Base-by-base conservation (phyloP, 2,797 vertebrate species). In the Clarias platycephalus region DNA sequence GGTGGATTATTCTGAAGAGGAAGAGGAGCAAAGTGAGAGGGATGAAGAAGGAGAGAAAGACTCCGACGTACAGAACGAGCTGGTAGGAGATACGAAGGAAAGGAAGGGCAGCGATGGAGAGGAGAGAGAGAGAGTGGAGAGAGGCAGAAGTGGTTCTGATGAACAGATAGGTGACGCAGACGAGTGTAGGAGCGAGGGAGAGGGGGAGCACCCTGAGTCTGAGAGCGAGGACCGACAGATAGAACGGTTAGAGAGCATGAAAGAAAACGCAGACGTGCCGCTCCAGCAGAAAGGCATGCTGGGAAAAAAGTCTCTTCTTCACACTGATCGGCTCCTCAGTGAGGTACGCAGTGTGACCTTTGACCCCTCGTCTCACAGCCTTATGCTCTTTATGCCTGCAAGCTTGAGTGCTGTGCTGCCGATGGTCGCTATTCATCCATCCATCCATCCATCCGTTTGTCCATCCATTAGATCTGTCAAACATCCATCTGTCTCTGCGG, bases 341-440 rank as follows among this genome's bases (percentile, higher is more conserved):
- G 88, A 89, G 88, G 88, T 89, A 83, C 8, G 7, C 34, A 16
- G 53, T 84, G 72, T 82, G 53, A 81, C 31, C 60, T 49, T 76
- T 44, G 16, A 68, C 77, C 80, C 60, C 24, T 75, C 15, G 3
- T 18, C 31, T 63, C 71, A 74, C 26, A 26, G 53, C 31, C 44
- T 22, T 31, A 68, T 44, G 15, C 49, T 40, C 10, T 31, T 44
- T 40, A 67, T 84, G 55, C 31, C 49, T 34, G 66, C 37, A 44
- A 77, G 74, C 31, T 34, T 31, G 13, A 24, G 68, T 66, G 9
- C 31, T 75, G 13, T 49, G 24, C 37, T 55, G 0, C 72, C 22
- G 49, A 57, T 16, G 8, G 55, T 76, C 74, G 22, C 53, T 26
- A 13, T 64, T 9, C 22, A 8, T 66, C 13, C 4, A 5, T 53